phyloP scores from a whole-genome alignment of 2,888 invertebrate genomes.

The Aleiodes testaceus region DNA sequence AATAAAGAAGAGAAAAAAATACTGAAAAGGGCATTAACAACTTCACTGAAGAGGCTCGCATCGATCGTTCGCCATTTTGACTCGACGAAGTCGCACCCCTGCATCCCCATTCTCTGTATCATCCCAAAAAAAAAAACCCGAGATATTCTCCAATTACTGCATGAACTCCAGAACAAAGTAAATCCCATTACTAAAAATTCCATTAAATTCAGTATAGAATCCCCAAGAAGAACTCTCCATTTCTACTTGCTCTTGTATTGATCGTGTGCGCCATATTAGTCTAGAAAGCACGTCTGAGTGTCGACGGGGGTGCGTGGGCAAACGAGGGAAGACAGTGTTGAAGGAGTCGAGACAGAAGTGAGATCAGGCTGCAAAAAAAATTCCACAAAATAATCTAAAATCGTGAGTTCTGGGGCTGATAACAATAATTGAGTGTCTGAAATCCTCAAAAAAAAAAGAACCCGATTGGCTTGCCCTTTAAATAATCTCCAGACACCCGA shows the following conservation, averaged over 20 bases:
- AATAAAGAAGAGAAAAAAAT: background rate
- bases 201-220: too few relatives aligned
- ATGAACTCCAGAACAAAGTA: background rate
- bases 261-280: slow-evolving; percentile 53
- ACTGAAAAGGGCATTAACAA: background rate
- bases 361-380: background rate
- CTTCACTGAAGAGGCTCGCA: slow-evolving; percentile 54
- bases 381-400: too few relatives aligned
- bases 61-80: slow-evolving; percentile 70
- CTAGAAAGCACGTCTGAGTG: slow-evolving; percentile 46
- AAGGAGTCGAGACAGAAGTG: slow-evolving; percentile 18
- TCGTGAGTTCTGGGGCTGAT: too few relatives aligned
- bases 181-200: background rate
- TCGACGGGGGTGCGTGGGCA: slow-evolving; percentile 39
- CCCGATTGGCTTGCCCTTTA: too few relatives aligned
- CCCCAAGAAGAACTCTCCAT: too few relatives aligned
- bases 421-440: too few relatives aligned
- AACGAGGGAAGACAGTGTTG: slow-evolving; percentile 31
- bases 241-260: slow-evolving; percentile 44
- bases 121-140: slow-evolving; percentile 22
- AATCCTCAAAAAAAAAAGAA: too few relatives aligned
- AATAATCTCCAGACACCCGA: too few relatives aligned
- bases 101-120: slow-evolving; percentile 47
- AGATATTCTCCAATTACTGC: background rate
- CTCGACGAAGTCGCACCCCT: slow-evolving; percentile 53